Percentiles rank a stretch among this genome's conserved stretches.
Evolutionary conservation across 2,113 vertebrate genomes (phyloP).

Genomic region (Eretmodus cyanostictus): DNA sequence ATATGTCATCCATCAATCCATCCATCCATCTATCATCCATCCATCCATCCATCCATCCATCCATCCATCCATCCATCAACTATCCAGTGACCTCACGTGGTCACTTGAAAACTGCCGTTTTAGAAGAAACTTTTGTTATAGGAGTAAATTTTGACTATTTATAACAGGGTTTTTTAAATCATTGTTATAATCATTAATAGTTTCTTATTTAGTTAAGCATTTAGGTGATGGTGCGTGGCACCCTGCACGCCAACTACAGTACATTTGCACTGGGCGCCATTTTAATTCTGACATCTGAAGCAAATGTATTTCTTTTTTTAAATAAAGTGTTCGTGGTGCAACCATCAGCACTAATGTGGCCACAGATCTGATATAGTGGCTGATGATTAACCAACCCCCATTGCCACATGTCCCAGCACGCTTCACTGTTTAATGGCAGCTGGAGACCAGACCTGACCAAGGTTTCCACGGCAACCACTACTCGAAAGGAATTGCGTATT

Average conservation of each 20-base stretch:
- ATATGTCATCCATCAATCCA: no score
- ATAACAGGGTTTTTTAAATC: not conserved
- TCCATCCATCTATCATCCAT: accelerated
- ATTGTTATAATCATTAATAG: not conserved
- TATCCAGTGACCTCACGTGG: not conserved
- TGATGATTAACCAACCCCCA: slow-evolving; percentile 10
- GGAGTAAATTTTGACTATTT: not conserved
- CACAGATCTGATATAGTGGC: not conserved
- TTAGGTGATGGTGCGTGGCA: not conserved
- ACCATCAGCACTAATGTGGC: not conserved
- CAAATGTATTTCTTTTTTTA: not conserved
- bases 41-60: no score
- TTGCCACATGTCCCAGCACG: slow-evolving; percentile 28
- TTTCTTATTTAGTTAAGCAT: not conserved
- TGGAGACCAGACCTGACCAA: slow-evolving; percentile 26
- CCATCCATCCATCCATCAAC: accelerated
- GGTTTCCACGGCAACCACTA: slow-evolving; percentile 49
- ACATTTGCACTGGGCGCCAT: accelerated
- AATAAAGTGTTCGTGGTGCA: not conserved
- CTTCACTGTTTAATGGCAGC: slow-evolving; percentile 29
- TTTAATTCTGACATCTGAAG: not conserved
- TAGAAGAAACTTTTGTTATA: not conserved
- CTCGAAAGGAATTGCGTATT: not conserved
- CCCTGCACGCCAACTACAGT: not conserved
- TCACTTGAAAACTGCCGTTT: not conserved